Percentiles rank a stretch among this genome's conserved stretches.
These are phyloP conservation scores for Theocolax elegans DNA, from an alignment of 1,140 invertebrate species.

Conservation along the genomic window DNA sequence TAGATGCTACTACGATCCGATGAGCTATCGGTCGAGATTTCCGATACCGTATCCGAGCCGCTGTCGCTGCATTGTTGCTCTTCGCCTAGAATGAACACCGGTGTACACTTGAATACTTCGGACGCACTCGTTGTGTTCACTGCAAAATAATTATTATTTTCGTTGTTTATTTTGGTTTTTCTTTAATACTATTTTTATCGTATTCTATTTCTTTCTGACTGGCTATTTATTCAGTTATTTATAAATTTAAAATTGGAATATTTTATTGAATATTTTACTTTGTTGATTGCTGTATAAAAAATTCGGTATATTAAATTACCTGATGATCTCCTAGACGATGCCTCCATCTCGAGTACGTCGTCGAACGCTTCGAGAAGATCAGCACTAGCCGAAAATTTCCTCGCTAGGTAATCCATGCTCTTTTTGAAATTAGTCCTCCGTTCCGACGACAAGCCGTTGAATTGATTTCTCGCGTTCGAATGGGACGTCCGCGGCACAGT, in stretches of 20 bases:
- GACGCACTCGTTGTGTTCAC: slow-evolving; percentile 38
- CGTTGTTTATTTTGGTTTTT: too few relatives aligned
- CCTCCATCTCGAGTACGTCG: slow-evolving; percentile 30
- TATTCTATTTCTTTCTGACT: too few relatives aligned
- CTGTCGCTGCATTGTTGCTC: slow-evolving; percentile 68
- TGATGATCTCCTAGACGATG: slow-evolving; percentile 53
- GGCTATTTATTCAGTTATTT: too few relatives aligned
- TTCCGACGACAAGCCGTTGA: slow-evolving; percentile 60
- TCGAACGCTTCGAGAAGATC: slow-evolving; percentile 61
- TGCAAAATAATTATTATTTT: too few relatives aligned
- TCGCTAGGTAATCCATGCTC: slow-evolving; percentile 66
- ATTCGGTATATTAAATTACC: slow-evolving; percentile 62
- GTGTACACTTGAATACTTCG: slow-evolving; percentile 68
- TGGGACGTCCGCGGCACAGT: slow-evolving; percentile 30
- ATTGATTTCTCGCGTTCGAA: slow-evolving; percentile 29
- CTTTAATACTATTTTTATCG: too few relatives aligned
- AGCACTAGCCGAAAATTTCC: slow-evolving; percentile 59
- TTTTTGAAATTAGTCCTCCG: slow-evolving; percentile 65
- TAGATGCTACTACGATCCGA: slow-evolving; percentile 71
- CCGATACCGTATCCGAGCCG: slow-evolving; percentile 69
- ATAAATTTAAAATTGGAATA: too few relatives aligned
- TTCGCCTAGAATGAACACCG: slow-evolving; percentile 67
- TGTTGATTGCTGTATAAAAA: too few relatives aligned
- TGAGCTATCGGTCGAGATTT: slow-evolving; percentile 71
- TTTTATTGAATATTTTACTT: too few relatives aligned